Evolutionary conservation across 2,113 vertebrate genomes (phyloP).

Genomic region (Cercopithecus mona): DNA sequence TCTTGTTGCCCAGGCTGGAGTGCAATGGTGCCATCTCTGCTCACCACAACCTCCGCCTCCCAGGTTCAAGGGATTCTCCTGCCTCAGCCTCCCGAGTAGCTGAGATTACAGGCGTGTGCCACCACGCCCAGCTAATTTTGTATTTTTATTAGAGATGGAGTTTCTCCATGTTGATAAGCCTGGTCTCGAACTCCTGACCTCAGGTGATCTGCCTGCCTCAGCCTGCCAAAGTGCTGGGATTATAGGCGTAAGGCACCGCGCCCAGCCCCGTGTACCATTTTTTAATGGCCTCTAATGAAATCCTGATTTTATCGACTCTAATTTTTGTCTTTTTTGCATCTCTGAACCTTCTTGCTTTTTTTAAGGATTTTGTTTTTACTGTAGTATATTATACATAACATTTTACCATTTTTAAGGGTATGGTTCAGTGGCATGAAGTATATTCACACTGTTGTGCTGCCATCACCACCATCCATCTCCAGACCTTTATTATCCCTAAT

Average conservation of each 20-base stretch:
- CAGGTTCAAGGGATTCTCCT: too few relatives aligned
- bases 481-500: background rate
- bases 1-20: too few relatives aligned
- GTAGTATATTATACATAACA: background rate
- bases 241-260: accelerated
- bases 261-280: background rate
- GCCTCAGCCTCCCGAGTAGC: too few relatives aligned
- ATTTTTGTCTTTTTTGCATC: background rate
- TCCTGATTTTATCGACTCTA: background rate
- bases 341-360: background rate
- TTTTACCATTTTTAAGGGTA: background rate
- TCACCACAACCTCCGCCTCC: too few relatives aligned
- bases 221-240: too few relatives aligned
- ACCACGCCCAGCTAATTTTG: too few relatives aligned
- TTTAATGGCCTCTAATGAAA: background rate
- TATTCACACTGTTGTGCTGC: background rate
- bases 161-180: too few relatives aligned
- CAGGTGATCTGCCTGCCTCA: too few relatives aligned
- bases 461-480: background rate
- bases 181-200: too few relatives aligned
- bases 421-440: background rate
- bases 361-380: background rate
- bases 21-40: too few relatives aligned
- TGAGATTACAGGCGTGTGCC: too few relatives aligned
- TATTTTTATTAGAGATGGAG: too few relatives aligned